Conservation (phyloP, 2,797 vertebrate species). For the Bradypodion pumilum region DNA sequence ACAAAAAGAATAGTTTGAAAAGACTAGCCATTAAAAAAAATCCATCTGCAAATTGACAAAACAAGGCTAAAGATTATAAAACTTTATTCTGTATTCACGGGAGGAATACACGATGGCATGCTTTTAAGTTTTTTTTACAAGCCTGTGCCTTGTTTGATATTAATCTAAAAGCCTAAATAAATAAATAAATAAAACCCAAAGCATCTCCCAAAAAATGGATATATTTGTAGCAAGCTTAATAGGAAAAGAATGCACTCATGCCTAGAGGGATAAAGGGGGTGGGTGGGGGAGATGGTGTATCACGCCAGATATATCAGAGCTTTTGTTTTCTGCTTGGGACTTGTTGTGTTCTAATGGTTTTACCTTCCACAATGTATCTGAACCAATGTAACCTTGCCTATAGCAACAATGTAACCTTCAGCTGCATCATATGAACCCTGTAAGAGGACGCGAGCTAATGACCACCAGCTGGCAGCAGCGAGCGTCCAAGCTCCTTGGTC, state of each 20-base stretch:
- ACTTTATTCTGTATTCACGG: conserved; percentile 39
- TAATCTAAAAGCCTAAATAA: conserved; percentile 32
- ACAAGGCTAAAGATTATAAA: conserved; percentile 43
- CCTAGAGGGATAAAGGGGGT: conserved; percentile 27
- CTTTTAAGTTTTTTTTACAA: conserved; percentile 27
- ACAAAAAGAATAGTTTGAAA: conserved; percentile 36
- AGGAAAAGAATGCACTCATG: not conserved
- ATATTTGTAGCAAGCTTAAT: conserved; percentile 27
- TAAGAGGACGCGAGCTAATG: too few relatives aligned
- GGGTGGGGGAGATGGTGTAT: conserved; percentile 38
- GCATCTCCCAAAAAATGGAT: not conserved
- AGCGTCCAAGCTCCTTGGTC: too few relatives aligned
- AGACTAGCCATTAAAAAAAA: conserved; percentile 38
- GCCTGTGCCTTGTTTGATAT: conserved; percentile 11
- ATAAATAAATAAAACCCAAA: conserved; percentile 34
- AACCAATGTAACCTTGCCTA: too few relatives aligned
- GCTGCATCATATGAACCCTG: too few relatives aligned
- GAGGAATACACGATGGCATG: not conserved
- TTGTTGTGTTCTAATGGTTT: too few relatives aligned
- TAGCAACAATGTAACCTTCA: too few relatives aligned
- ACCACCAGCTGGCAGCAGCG: too few relatives aligned
- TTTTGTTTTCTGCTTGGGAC: conserved; percentile 61
- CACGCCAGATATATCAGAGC: conserved; percentile 36
- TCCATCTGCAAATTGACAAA: conserved; percentile 30
- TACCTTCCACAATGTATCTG: too few relatives aligned